A percentile compares a stretch with the other conserved stretches of the same genome.
phyloP scores from a whole-genome alignment of 2,113 vertebrate species.

The Clarias macrocephalus region DNA sequence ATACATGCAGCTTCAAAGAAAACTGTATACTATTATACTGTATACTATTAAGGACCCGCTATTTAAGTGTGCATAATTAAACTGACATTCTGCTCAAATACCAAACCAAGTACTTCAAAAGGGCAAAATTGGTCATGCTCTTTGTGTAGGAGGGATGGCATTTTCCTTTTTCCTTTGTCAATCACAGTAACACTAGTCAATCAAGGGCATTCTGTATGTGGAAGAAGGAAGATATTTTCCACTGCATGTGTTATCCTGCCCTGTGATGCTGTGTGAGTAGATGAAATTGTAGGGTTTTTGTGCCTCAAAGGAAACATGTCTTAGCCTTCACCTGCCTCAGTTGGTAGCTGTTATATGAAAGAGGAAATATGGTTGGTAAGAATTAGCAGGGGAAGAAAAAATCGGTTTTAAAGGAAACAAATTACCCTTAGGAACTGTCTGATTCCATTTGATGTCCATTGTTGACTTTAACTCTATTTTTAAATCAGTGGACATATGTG shows the following conservation, averaged over 20 bases:
- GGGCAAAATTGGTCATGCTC: not conserved
- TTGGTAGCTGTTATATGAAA: not conserved
- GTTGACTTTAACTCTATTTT: not conserved
- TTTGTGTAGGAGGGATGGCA: not conserved
- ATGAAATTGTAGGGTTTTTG: no score
- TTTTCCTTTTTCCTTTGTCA: not conserved
- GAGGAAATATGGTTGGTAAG: not conserved
- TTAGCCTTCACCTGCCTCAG: not conserved
- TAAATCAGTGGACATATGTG: not conserved
- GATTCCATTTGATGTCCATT: not conserved
- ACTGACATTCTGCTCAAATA: not conserved
- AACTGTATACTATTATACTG: no score
- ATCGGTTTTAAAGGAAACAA: not conserved
- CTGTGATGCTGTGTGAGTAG: not conserved
- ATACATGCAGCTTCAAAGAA: not conserved
- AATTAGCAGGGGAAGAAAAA: not conserved
- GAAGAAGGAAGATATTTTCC: not conserved
- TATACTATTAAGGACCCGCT: not conserved
- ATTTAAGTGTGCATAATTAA: slow-evolving; percentile 9
- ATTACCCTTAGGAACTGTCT: not conserved
- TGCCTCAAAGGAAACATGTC: not conserved
- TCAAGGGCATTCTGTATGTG: not conserved
- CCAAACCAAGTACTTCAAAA: not conserved
- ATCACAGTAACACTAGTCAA: not conserved
- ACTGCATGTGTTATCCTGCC: not conserved